Percentiles rank a stretch among this genome's conserved stretches.
Evolutionary conservation across 2,888 invertebrate species (phyloP).

Genomic region (Phytoseiulus persimilis): DNA sequence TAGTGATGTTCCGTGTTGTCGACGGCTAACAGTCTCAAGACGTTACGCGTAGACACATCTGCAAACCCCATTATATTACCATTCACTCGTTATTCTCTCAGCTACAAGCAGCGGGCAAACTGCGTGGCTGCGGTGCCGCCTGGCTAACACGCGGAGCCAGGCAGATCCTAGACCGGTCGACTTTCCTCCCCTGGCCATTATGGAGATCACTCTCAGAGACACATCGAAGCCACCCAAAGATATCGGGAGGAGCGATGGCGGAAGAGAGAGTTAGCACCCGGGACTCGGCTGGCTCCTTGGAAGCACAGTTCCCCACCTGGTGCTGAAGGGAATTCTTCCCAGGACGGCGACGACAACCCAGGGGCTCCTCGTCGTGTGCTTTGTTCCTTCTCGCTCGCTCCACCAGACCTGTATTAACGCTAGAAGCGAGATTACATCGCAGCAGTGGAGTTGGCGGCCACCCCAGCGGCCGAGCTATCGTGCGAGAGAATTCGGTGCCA

Average conservation of each 20-base stretch:
- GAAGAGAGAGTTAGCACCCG: neutral
- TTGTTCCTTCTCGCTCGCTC: neutral
- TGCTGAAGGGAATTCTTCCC: neutral
- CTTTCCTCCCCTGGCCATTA: neutral
- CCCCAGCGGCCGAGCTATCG: neutral
- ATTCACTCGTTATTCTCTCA: neutral
- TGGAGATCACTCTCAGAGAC: constrained; percentile 5
- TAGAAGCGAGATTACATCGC: neutral
- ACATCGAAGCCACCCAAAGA: neutral
- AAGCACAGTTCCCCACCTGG: neutral
- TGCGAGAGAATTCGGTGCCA: neutral
- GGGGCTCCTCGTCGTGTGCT: neutral
- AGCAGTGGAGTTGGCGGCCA: neutral
- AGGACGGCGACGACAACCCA: neutral
- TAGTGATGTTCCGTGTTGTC: neutral
- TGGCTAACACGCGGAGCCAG: neutral
- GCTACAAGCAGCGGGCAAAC: neutral
- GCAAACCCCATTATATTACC: neutral
- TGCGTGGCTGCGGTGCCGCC: neutral
- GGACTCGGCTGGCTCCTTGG: neutral
- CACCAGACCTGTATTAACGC: neutral
- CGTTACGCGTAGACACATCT: neutral
- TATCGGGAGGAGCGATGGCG: neutral
- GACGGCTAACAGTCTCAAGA: neutral
- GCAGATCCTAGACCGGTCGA: neutral